Evolutionary conservation across 2,113 vertebrate genomes (phyloP).

Genomic region (Istiophorus platypterus): DNA sequence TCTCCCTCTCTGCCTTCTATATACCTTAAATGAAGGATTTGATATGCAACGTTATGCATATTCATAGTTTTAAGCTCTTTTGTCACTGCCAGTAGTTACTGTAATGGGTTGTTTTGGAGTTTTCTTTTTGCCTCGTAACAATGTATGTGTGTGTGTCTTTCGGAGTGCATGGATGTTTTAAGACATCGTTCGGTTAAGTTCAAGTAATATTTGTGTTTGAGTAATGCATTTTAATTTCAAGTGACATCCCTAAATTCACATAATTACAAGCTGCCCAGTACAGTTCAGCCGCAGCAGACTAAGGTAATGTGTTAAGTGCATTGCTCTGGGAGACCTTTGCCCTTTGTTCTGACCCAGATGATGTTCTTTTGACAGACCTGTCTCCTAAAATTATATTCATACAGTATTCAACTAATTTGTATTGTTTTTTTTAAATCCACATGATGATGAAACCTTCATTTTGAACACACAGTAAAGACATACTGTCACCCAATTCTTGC

Average conservation of each 20-base stretch:
- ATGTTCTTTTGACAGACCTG: neutral
- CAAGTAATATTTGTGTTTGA: neutral
- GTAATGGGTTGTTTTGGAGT: no score
- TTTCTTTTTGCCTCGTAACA: neutral
- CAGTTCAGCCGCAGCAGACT: neutral
- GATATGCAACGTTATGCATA: slow-evolving; percentile 44
- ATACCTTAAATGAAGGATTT: slow-evolving; percentile 38
- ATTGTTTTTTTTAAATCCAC: no score
- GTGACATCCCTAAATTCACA: neutral
- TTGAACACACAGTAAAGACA: no score
- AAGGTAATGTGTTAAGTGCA: neutral
- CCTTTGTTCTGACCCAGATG: neutral
- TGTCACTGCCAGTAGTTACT: slow-evolving; percentile 5
- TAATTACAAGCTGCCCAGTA: neutral
- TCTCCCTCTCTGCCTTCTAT: slow-evolving; percentile 32
- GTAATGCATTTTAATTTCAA: neutral
- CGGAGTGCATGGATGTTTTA: neutral
- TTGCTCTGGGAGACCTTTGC: neutral
- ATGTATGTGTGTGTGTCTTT: neutral
- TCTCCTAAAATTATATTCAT: neutral
- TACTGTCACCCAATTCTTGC: no score
- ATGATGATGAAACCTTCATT: no score
- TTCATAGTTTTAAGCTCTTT: slow-evolving; percentile 36
- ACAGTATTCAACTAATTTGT: neutral
- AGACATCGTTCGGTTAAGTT: no score